Conservation (phyloP, 2,113 vertebrate genomes). For the Strigops habroptila region DNA sequence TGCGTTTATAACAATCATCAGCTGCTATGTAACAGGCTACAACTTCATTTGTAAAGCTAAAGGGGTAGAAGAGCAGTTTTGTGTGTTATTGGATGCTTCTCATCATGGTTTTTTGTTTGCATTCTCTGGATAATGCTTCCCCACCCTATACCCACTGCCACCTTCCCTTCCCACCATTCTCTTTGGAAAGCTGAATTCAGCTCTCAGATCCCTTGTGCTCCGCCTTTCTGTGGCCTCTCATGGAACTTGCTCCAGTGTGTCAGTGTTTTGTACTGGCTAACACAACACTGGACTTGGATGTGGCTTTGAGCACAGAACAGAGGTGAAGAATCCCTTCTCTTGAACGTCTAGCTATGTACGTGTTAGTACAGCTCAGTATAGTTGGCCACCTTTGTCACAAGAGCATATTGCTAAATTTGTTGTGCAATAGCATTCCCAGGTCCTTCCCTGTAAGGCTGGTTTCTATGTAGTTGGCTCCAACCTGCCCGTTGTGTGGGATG, state of each 20-base stretch:
- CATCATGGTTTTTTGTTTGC: not conserved
- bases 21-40: not conserved
- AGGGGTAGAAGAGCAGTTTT: not conserved
- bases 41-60: not conserved
- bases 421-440: not conserved
- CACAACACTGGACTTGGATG: not conserved
- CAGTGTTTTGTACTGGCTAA: not conserved
- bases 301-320: not conserved
- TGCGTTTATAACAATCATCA: not conserved
- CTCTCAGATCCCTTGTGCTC: not conserved
- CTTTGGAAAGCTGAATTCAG: not conserved
- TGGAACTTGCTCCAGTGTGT: not conserved
- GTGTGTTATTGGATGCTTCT: not conserved
- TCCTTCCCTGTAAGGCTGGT: not conserved
- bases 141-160: not conserved
- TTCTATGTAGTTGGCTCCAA: not conserved
- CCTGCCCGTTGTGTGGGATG: not conserved
- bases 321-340: not conserved
- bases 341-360: not conserved
- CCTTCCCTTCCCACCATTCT: not conserved
- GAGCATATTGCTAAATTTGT: not conserved
- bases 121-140: not conserved
- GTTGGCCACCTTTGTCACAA: not conserved
- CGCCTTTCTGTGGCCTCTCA: not conserved
- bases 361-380: not conserved